Base-by-base conservation (phyloP, 2,888 invertebrate genomes). In the Morpho achilles region DNA sequence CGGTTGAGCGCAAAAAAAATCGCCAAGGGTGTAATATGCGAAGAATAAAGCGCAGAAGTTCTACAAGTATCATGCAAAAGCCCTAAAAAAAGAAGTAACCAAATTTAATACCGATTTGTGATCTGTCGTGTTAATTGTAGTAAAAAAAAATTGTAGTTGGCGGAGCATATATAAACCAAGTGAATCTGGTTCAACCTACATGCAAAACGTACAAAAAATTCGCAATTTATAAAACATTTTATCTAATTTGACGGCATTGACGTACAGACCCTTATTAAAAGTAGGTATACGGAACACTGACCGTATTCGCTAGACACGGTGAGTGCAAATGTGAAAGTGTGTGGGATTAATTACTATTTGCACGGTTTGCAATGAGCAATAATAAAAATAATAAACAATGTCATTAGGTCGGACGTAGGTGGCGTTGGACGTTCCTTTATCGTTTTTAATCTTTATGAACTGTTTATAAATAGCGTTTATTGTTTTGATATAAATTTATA, bases 291-390 rank as follows among this genome's bases (percentile, higher is more conserved):
- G 61, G 80, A 82, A 76, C 84, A 69, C 63, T 69, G 78, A 68
- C 74, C 82, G 75, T 76, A 79, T 79, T 80, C 67, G 70, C 71
- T 68, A 62, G 66, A 72, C 72, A 67, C 55, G 53, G 58, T 44
- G 58, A 60, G 51, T 52, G 40, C 63, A 58, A 60, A 76, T 76
- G 80, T 75, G 87, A 88, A 88, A 88, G 87, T 84, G 82, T 82
- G 76, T 80, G 80, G 79, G 79, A 82, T 82, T 84, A 86, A 85
- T 86, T 81, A 79, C 74, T 80, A 72, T 77, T 80, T 84, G 76
- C 76, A 65, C 70, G 69, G 71, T 68, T 75, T 69, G 72, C 73
- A 75, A 74, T 69, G 64, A 74, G 76, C 68, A 76, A 78, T 71
- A 78, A 77, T 72, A 76, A 82, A 80, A 80, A 81, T 82, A 79